Conservation (phyloP, 2,113 vertebrate genomes). For the Petaurus breviceps region DNA sequence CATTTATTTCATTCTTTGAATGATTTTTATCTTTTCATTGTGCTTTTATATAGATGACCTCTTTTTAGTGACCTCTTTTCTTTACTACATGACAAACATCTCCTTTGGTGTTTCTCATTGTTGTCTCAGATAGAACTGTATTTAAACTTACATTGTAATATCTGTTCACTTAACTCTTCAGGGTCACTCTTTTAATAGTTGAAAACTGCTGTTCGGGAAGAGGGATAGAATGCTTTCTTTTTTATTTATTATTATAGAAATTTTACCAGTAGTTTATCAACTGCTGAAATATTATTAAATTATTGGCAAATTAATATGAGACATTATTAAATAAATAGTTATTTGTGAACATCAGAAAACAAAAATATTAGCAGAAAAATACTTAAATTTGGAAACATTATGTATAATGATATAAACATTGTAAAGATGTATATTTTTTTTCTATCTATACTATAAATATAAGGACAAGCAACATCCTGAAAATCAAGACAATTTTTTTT, state of each 20-base stretch:
- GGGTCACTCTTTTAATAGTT: background rate
- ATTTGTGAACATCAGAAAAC: background rate
- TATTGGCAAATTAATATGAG: background rate
- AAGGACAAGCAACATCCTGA: no score
- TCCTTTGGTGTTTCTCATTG: background rate
- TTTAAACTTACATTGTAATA: background rate
- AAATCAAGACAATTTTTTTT: background rate
- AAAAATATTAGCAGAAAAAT: background rate
- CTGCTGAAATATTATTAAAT: background rate
- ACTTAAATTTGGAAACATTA: background rate
- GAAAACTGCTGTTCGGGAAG: background rate
- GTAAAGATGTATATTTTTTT: background rate
- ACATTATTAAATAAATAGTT: background rate
- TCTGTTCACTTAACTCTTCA: background rate
- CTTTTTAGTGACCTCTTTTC: slow-evolving; percentile 24
- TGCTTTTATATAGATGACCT: background rate
- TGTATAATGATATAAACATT: background rate
- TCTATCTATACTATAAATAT: background rate
- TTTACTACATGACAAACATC: background rate
- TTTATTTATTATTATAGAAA: no score
- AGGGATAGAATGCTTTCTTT: background rate
- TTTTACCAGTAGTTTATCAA: background rate
- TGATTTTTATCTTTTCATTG: background rate
- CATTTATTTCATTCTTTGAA: background rate
- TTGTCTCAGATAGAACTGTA: background rate